Conservation (phyloP, 2,113 vertebrate species). For the Tapirus terrestris region DNA sequence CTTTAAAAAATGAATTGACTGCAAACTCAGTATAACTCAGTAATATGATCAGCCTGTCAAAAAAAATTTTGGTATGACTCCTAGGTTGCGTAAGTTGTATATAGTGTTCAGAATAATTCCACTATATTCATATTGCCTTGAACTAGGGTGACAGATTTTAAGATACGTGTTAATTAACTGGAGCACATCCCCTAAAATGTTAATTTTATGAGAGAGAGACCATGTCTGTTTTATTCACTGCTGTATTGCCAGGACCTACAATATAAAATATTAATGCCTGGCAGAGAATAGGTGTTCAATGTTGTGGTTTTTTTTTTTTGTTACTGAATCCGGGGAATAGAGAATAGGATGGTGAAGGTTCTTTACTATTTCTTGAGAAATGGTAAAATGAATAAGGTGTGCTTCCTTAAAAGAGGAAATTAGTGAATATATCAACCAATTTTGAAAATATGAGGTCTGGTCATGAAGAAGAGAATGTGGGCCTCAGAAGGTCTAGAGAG, state of each 20-base stretch:
- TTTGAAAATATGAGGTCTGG: neutral
- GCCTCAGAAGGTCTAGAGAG: neutral
- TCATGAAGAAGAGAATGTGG: neutral
- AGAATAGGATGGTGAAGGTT: neutral
- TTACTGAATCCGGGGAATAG: neutral
- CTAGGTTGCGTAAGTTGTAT: neutral
- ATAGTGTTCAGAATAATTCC: neutral
- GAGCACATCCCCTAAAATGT: neutral
- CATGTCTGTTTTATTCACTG: neutral
- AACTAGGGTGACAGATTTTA: neutral
- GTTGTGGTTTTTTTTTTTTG: neutral
- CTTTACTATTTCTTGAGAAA: constrained; percentile 12
- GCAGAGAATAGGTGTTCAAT: neutral
- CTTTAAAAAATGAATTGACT: constrained; percentile 16
- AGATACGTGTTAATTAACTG: neutral
- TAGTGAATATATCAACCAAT: neutral
- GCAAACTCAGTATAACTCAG: neutral
- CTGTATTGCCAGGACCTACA: neutral
- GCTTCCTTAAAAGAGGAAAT: constrained; percentile 13
- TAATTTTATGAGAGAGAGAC: neutral
- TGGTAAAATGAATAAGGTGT: neutral
- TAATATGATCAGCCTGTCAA: neutral
- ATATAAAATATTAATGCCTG: neutral
- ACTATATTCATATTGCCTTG: neutral
- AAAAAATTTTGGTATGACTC: neutral